Conservation (phyloP, 2,888 invertebrate genomes). For the Diarsia rubi region DNA sequence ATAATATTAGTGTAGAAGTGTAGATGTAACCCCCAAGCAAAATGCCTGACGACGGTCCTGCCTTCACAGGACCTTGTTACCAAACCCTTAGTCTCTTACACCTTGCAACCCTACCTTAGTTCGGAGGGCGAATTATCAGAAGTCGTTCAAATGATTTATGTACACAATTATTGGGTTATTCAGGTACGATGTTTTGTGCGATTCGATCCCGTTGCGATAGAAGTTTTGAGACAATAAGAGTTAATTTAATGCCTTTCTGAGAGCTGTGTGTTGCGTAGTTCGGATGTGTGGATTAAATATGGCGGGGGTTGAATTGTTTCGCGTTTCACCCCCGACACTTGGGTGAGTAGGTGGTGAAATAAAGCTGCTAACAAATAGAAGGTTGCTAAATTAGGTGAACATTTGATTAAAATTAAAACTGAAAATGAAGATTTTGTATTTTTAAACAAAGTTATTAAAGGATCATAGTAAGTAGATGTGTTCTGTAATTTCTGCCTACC, state of each 20-base stretch:
- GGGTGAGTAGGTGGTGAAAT: neutral
- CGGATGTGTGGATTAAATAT: constrained; percentile 65
- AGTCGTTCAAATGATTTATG: constrained; percentile 91
- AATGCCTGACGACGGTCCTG: neutral
- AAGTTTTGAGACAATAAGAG: constrained; percentile 88
- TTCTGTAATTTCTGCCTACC: too few relatives aligned
- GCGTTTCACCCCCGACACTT: neutral
- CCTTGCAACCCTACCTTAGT: constrained; percentile 76
- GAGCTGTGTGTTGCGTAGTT: constrained; percentile 67
- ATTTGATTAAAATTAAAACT: neutral
- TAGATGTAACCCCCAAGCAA: neutral
- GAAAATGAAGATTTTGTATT: neutral
- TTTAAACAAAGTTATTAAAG: neutral
- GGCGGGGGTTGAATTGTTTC: constrained; percentile 41
- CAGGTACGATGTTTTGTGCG: constrained; percentile 89
- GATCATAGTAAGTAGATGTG: too few relatives aligned
- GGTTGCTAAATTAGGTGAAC: neutral
- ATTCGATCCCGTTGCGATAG: constrained; percentile 85
- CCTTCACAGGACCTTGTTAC: constrained; percentile 11
- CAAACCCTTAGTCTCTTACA: constrained; percentile 36
- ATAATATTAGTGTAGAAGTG: too few relatives aligned
- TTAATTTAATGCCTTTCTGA: constrained; percentile 86
- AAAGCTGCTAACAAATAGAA: neutral
- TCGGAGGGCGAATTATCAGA: constrained; percentile 89
- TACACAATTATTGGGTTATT: constrained; percentile 91